phyloP scores from a whole-genome alignment of 2,797 vertebrate genomes.

The Aphelocoma californica region DNA sequence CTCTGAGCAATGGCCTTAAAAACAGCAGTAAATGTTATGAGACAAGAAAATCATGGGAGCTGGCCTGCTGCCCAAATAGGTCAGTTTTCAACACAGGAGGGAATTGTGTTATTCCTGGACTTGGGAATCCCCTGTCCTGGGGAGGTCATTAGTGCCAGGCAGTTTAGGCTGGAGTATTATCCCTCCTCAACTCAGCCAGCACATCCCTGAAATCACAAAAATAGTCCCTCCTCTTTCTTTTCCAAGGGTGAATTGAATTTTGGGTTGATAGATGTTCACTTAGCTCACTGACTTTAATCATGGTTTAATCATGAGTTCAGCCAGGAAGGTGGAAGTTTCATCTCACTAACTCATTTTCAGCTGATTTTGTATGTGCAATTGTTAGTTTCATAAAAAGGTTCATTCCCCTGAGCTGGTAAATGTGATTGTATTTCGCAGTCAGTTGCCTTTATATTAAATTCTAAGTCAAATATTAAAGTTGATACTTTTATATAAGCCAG shows the following conservation, averaged over 20 bases:
- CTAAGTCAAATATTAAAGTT: neutral
- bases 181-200: neutral
- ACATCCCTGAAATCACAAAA: neutral
- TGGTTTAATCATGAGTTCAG: neutral
- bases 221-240: neutral
- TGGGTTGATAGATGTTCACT: neutral
- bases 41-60: neutral
- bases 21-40: neutral
- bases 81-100: neutral
- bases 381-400: constrained; percentile 31
- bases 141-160: neutral
- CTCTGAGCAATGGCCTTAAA: neutral
- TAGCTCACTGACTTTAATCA: neutral
- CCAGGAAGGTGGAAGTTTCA: neutral
- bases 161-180: neutral
- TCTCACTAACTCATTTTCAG: constrained; percentile 2
- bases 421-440: neutral
- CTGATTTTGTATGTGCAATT: neutral
- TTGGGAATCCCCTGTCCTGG: neutral
- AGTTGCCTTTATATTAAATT: neutral
- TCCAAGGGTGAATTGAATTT: neutral
- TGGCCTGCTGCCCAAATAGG: neutral
- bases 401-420: neutral
- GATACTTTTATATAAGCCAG: neutral
- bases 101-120: neutral